Base-by-base conservation (phyloP, 2,888 invertebrate genomes). In the Mayetiola destructor region DNA sequence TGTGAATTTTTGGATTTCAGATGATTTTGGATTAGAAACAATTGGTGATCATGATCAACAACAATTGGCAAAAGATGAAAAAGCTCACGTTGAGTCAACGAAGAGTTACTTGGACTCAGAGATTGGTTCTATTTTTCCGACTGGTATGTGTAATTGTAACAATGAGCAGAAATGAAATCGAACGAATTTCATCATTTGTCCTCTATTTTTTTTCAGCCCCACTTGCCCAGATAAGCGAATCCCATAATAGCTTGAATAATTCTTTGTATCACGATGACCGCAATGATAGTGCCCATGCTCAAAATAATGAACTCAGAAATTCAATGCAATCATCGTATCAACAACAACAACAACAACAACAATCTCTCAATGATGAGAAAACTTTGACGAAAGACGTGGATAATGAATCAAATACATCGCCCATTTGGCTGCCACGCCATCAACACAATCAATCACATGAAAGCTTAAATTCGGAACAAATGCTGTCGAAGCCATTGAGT, bases 291-390 rank as follows among this genome's bases (percentile, higher is more conserved):
- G n/a, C 16, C 16, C 68, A 71, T 68, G 80, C 86, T 63, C 85
- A 86, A 37, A 82, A 88, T 65, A 86, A 86, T 67, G 90, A 90
- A 63, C 90, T 91, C 64, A 81, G 89, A 56, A 80, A 88, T 65
- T 85, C 82, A 61, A 72, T 88, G 61, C 88, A 81, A 73, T 68
- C 18, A 32, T 12, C 42, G 18, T 23, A 42, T 4, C 42, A 42
- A 23, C 42, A 27, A 27, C 48, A 48, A n/a, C 48, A 27, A 20
- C 54, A 32, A 21, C 35, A 14, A 36, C 54, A 53, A 10, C 32
- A 3, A 32, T 29, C 27, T 12, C 30, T 30, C 9, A 35, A 54
- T 8, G 32, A 35, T 14, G 21, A 21, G n/a, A 32, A 32, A 21
- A 12, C 36, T 21, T 21, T 21, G 20, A 54, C 32, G 21, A 35